Conservation (phyloP, 2,113 vertebrate genomes). For the Oryzias celebensis region DNA sequence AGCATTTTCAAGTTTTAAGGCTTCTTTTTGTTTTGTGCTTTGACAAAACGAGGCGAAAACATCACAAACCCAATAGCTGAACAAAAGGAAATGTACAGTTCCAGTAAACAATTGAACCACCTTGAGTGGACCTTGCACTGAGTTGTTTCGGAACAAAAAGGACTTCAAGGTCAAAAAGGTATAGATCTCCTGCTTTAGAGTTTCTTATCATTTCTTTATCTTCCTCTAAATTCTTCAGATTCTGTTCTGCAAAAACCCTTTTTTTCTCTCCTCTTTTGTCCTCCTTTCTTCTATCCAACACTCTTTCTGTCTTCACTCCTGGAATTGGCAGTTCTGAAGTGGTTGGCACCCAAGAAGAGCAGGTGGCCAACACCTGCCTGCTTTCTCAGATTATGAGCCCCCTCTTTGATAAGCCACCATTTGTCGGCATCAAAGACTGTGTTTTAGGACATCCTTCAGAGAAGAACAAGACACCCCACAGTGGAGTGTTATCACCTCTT, state of each 20-base stretch:
- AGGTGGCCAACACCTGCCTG: slow-evolving; percentile 42
- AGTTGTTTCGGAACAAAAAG: too few species aligned
- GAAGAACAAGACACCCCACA: neutral
- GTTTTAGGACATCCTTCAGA: slow-evolving; percentile 36
- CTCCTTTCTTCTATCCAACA: neutral
- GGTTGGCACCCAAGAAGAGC: slow-evolving; percentile 35
- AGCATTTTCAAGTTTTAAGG: too few species aligned
- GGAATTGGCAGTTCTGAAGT: slow-evolving; percentile 13
- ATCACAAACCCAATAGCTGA: too few species aligned
- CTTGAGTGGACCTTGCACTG: too few species aligned
- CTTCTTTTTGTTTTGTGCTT: too few species aligned
- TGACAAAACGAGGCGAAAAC: too few species aligned
- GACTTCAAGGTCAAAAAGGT: too few species aligned
- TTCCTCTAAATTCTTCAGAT: neutral
- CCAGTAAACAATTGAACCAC: too few species aligned
- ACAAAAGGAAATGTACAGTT: too few species aligned
- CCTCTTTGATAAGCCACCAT: slow-evolving; percentile 46
- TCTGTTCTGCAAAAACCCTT: neutral
- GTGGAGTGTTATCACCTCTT: slow-evolving; percentile 23
- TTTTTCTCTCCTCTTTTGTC: neutral
- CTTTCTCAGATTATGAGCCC: slow-evolving; percentile 25
- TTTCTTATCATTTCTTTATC: slow-evolving; percentile 1
- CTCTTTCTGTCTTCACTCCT: slow-evolving; percentile 13
- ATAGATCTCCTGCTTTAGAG: too few species aligned
- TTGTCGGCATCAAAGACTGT: slow-evolving; percentile 41